Base-by-base conservation (phyloP, 2,113 vertebrate species). In the Cyanoliseus patagonus region DNA sequence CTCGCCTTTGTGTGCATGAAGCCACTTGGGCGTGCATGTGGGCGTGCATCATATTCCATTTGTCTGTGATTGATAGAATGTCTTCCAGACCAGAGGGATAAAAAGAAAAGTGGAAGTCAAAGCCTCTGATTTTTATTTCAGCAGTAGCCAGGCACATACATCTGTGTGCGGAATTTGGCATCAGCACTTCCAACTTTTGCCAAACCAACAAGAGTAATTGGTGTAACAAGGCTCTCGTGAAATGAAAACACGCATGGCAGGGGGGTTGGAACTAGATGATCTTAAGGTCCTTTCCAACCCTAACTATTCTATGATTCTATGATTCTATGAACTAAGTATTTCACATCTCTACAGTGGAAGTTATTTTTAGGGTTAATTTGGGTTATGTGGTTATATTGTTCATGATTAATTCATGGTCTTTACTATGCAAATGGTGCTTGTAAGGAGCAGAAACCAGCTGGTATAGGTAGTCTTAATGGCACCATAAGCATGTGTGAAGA, bases 41-140 rank as follows among this genome's bases (percentile, higher is more conserved):
- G 80, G 83, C 70, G 70, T 90, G 78, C 85, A 84, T 78, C 87
- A 62, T 42, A 46, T 94, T 90, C 89, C 94, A 47, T 90, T 73
- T 49, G 35, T 55, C 57, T 37, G 0, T 93, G 93, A 96, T 90
- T 90, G 92, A 91, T 37, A 93, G 90, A 90, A 92, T 86, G 64
- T 84, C 86, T 95, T 95, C 96, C 90, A 94, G 80, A 92, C 90
- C 94, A 90, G 79, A 95, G 83, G 66, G 41, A 93, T 68, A 62
- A 73, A 94, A 95, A 85, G 94, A 94, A 96, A 96, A 93, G 67
- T 88, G 87, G 92, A 96, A 96, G 95, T 97, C 95, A 97, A 96
- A 97, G 96, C 92, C 94, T 95, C 96, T 97, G 96, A 97, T 97
- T 97, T 97, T 96, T 91, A 94, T 97, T 97, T 97, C 96, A 97